Evolutionary conservation across 2,797 vertebrate species (phyloP), one percentile per base, ranked within the genome.

Genomic region (Lepus townsendii): DNA sequence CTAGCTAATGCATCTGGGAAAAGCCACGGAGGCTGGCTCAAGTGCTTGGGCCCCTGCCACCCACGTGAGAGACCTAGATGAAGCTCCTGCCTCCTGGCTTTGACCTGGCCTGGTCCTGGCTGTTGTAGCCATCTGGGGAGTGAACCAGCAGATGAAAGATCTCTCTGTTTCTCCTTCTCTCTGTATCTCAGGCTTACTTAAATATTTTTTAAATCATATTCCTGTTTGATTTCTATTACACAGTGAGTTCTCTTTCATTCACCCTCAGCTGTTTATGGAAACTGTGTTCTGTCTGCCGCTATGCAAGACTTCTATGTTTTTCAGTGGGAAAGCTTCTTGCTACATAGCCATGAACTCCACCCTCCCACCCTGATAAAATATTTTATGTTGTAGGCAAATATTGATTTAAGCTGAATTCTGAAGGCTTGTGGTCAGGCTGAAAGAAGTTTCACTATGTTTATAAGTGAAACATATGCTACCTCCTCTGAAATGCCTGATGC

Each of bases 351-450:
- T 50, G 63, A 87, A 52, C 11, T 60, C 5, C 0, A 27, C 30
- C 10, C 32, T 22, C 30, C 71, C 13, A 22, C 2, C 7, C 8
- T 8, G 65, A 20, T 69, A 50, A 83, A 80, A 79, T 60, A 22
- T 75, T 38, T 22, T 50, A 2, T 88, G 52, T 72, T 92, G 7
- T 57, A 42, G 30, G 24, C 26, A 88, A 62, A 89, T 90, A 71
- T 54, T 57, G 22, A 80, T 69, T 77, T 94, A 91, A 50, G 12
- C 30, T 90, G 77, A 87, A 90, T 82, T 91, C 38, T 93, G 32
- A 82, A 95, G 52, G 35, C 72, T 62, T 27, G 30, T 7, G 62
- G 50, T 87, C 57, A 88, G 79, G 42, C 0, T 77, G 52, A 95
- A 38, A 27, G 80, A 69, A 38, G 27, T 88, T 38, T 92, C 60